phyloP scores from a whole-genome alignment of 2,888 invertebrate genomes.

The Osedax frankpressi region DNA sequence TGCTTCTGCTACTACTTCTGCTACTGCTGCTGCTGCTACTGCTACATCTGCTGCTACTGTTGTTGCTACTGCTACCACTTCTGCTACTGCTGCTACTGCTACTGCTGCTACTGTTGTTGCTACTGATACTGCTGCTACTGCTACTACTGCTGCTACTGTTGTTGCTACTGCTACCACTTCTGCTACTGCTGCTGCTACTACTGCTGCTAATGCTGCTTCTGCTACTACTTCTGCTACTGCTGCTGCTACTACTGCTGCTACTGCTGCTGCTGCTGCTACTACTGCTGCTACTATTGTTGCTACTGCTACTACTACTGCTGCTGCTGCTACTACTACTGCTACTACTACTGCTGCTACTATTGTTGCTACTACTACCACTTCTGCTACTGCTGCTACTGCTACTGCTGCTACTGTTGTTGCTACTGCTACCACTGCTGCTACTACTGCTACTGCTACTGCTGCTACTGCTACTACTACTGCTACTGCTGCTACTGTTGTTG shows the following conservation, averaged over 20 bases:
- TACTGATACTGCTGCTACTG: too few species aligned
- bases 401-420: neutral
- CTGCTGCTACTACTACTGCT: neutral
- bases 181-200: too few species aligned
- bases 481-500: neutral
- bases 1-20: too few species aligned
- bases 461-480: neutral
- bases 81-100: too few species aligned
- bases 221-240: neutral
- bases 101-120: too few species aligned
- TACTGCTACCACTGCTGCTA: neutral
- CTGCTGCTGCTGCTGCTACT: neutral
- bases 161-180: too few species aligned
- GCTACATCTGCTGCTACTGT: too few species aligned
- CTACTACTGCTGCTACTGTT: too few species aligned
- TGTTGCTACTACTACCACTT: neutral
- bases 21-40: too few species aligned
- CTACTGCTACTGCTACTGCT: neutral
- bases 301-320: neutral
- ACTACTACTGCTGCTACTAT: neutral
- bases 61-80: too few species aligned
- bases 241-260: neutral
- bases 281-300: neutral
- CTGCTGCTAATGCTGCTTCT: too few species aligned
- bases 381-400: neutral